These are phyloP conservation scores for Bradysia coprophila DNA, from an alignment of 1,140 invertebrate genomes.

Conservation along the genomic window DNA sequence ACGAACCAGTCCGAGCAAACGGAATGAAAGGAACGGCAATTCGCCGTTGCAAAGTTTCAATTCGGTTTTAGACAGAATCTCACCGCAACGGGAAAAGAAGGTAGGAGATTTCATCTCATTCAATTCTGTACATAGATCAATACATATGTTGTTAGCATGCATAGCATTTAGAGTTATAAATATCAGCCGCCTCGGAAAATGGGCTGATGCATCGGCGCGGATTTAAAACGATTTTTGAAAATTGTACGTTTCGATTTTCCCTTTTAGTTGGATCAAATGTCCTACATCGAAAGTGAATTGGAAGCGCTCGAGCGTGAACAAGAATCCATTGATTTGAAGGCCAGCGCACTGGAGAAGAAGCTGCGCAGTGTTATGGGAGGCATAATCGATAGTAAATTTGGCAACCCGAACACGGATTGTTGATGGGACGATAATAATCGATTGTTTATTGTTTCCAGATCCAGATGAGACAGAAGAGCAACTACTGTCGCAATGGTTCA, in stretches of 20 bases:
- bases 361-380: conserved; percentile 64
- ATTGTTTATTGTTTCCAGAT: conserved; percentile 14
- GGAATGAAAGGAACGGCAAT: conserved; percentile 26
- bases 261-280: conserved; percentile 13
- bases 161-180: too few relatives aligned
- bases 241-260: too few relatives aligned
- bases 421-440: not conserved
- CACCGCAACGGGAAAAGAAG: conserved; percentile 22
- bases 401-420: too few relatives aligned
- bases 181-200: too few relatives aligned
- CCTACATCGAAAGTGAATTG: conserved; percentile 71
- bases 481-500: conserved; percentile 87
- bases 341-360: conserved; percentile 71
- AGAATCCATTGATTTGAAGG: conserved; percentile 75
- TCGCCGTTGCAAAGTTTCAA: conserved; percentile 46
- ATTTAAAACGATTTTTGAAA: too few relatives aligned
- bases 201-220: too few relatives aligned
- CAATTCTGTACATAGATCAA: too few relatives aligned
- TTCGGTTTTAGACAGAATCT: conserved; percentile 46
- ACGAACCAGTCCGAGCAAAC: not conserved
- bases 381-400: not conserved
- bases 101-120: conserved; percentile 10
- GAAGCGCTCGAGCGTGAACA: conserved; percentile 80
- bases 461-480: conserved; percentile 58
- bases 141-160: too few relatives aligned